phyloP scores from a whole-genome alignment of 2,797 vertebrate species.

The Sebastolobus alascanus region DNA sequence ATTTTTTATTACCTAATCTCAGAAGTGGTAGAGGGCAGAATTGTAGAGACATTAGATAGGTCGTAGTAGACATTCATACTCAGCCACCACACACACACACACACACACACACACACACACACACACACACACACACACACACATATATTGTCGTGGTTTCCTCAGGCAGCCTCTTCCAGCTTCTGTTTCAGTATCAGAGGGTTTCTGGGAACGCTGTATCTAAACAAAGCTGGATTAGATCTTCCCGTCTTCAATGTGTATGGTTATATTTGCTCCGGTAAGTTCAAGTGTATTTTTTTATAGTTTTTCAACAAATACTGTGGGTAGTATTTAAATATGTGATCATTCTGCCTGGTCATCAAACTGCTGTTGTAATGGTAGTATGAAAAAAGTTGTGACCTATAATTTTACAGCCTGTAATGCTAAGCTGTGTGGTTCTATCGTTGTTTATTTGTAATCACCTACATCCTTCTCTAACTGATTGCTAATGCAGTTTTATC shows the following conservation, averaged over 20 bases:
- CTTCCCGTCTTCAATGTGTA: slow-evolving; percentile 93
- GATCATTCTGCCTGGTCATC: background rate
- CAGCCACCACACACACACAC: background rate
- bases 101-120: background rate
- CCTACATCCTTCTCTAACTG: background rate
- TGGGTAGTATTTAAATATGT: background rate
- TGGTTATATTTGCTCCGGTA: slow-evolving; percentile 97
- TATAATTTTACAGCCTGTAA: background rate
- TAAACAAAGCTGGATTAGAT: slow-evolving; percentile 79
- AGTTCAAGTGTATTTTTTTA: slow-evolving; percentile 68
- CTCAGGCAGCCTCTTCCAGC: slow-evolving; percentile 11
- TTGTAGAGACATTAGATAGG: background rate
- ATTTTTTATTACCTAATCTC: too few species aligned
- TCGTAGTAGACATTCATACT: background rate
- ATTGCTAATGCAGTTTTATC: background rate
- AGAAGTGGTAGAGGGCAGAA: background rate
- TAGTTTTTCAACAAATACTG: background rate
- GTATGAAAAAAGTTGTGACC: background rate
- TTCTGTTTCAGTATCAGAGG: slow-evolving; percentile 79
- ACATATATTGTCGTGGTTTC: slow-evolving; percentile 36
- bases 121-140: background rate
- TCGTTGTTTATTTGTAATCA: background rate
- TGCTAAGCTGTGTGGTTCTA: background rate
- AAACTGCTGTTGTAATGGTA: background rate
- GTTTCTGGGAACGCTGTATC: slow-evolving; percentile 84